Evolutionary conservation across 2,113 vertebrate genomes (phyloP).

Genomic region (Oncorhynchus gorbuscha): DNA sequence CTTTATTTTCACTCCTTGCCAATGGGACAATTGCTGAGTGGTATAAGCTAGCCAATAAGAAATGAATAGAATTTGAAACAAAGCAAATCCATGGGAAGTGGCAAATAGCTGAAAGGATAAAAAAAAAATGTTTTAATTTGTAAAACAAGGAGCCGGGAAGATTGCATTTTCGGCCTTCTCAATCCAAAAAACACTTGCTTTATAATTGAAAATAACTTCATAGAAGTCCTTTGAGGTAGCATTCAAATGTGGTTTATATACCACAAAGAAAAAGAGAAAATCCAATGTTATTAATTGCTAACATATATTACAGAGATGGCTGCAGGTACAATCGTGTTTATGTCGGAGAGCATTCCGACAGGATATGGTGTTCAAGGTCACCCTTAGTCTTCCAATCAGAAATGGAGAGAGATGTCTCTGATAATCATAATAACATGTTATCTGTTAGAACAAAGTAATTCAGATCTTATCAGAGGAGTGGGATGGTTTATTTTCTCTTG

Average conservation of each 20-base stretch:
- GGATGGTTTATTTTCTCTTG: conserved; percentile 34
- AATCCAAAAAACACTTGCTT: conserved; percentile 43
- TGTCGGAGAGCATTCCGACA: neutral
- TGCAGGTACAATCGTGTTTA: neutral
- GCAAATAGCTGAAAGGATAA: conserved; percentile 63
- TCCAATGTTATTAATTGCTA: conserved; percentile 32
- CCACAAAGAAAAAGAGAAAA: conserved; percentile 26
- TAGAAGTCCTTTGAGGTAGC: conserved; percentile 36
- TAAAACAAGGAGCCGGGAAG: conserved; percentile 57
- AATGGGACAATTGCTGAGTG: conserved; percentile 42
- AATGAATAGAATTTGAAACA: conserved; percentile 62
- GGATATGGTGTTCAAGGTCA: conserved; percentile 57
- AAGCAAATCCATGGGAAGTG: conserved; percentile 54
- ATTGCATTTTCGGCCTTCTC: conserved; percentile 38
- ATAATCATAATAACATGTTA: conserved; percentile 67
- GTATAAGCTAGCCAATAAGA: conserved; percentile 23
- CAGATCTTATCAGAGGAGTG: conserved; percentile 65
- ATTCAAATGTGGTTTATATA: conserved; percentile 33
- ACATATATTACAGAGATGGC: conserved; percentile 17
- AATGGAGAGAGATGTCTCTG: conserved; percentile 58
- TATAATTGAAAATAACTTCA: conserved; percentile 57
- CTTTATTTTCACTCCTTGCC: conserved; percentile 43
- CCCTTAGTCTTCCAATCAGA: conserved; percentile 42
- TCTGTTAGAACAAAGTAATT: conserved; percentile 59
- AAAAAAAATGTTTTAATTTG: conserved; percentile 61